A percentile compares a stretch with the other conserved stretches of the same genome.
Evolutionary conservation across 2,797 vertebrate genomes (phyloP).

Genomic region (Rallus crepitans): DNA sequence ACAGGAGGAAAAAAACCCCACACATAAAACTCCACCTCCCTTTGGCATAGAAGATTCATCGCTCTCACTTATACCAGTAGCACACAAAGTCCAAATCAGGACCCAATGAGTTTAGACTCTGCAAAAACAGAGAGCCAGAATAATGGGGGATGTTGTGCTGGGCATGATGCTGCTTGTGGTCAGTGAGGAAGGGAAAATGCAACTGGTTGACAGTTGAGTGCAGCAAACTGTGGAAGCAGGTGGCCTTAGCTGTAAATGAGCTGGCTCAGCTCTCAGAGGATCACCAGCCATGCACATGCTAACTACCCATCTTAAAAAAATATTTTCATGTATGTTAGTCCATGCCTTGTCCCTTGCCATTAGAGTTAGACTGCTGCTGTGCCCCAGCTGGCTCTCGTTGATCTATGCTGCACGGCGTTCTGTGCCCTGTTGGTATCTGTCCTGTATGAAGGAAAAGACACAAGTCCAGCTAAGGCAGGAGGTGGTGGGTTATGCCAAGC

Average conservation of each 20-base stretch:
- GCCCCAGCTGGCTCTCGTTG: background rate
- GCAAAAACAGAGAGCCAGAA: background rate
- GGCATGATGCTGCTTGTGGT: background rate
- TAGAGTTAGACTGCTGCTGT: background rate
- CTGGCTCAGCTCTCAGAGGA: background rate
- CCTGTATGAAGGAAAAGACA: background rate
- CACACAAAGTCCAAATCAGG: background rate
- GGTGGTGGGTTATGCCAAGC: background rate
- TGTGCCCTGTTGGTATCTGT: background rate
- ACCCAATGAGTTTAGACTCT: background rate
- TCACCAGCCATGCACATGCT: accelerated
- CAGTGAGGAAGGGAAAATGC: background rate
- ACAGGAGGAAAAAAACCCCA: background rate
- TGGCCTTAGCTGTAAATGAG: background rate
- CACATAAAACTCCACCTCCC: background rate
- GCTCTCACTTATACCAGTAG: accelerated
- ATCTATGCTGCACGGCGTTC: background rate
- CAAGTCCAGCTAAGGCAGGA: background rate
- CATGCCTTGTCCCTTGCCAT: accelerated
- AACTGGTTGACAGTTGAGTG: accelerated
- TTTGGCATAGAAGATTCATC: background rate
- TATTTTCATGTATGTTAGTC: accelerated
- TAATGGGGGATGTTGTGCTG: background rate
- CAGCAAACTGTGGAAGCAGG: background rate
- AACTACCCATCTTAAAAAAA: background rate